Conservation (phyloP, 30 jellyfish, hydroid and myxozoan species). For the Aurelia aurita region DNA sequence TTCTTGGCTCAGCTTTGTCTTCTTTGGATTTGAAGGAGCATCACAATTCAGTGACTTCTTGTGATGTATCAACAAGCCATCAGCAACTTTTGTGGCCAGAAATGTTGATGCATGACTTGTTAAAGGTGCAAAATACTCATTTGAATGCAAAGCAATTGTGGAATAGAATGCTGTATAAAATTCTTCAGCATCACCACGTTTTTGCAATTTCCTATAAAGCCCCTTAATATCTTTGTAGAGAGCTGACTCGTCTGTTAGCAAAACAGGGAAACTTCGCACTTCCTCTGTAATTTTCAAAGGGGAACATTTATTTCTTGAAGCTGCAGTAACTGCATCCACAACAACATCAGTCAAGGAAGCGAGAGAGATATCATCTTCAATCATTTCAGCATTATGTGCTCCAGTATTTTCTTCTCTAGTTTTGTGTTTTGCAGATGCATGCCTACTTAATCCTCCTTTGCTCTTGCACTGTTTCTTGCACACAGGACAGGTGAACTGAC, state of each 20-base stretch:
- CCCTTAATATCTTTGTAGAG: background rate
- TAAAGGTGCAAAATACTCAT: background rate
- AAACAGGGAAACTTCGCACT: background rate
- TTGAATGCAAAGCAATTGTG: background rate
- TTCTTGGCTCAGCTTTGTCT: background rate
- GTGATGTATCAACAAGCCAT: background rate
- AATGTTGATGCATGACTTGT: slow-evolving; percentile 7
- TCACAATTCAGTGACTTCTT: background rate
- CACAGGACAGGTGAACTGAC: slow-evolving; percentile 13
- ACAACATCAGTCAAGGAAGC: slow-evolving; percentile 2
- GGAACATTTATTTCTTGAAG: background rate
- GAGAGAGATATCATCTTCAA: background rate
- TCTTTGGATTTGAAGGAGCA: background rate
- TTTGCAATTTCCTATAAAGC: background rate
- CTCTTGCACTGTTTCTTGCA: slow-evolving; percentile 2
- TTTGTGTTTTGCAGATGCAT: background rate
- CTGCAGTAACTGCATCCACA: background rate
- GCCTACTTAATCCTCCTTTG: background rate
- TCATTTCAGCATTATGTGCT: background rate
- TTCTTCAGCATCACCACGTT: slow-evolving; percentile 3
- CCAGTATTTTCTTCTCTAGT: background rate
- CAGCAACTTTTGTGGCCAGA: background rate
- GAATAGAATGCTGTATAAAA: background rate
- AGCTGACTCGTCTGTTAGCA: background rate
- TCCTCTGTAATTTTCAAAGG: background rate